A percentile compares a stretch with the other conserved stretches of the same genome.
Evolutionary conservation across 2,888 invertebrate genomes (phyloP).

Genomic region (Agrotis segetum): DNA sequence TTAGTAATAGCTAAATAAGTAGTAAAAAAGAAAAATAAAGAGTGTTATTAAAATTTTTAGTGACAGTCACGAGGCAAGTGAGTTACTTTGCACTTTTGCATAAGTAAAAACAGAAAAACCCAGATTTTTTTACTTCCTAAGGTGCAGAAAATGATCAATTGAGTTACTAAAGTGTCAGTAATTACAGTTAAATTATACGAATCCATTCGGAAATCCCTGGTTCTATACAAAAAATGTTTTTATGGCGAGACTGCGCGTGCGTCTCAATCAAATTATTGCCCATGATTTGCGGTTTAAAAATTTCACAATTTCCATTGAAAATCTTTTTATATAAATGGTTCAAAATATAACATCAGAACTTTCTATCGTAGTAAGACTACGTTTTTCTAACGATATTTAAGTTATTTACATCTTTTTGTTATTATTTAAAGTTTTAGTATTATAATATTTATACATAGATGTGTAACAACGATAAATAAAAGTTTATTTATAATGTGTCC

Average conservation of each 20-base stretch:
- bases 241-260: neutral
- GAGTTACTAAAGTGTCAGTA: conserved; percentile 12
- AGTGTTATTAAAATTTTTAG: neutral
- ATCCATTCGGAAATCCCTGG: conserved; percentile 33
- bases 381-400: too few relatives aligned
- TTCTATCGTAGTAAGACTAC: too few relatives aligned
- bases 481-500: conserved; percentile 29
- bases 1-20: neutral
- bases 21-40: too few relatives aligned
- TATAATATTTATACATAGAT: conserved; percentile 18
- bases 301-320: conserved; percentile 1
- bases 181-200: conserved; percentile 28
- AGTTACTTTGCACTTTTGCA: neutral
- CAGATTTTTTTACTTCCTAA: neutral
- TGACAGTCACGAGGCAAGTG: neutral
- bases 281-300: conserved; percentile 32
- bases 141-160: neutral
- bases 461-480: conserved; percentile 16
- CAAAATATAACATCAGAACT: too few relatives aligned
- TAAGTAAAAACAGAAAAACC: conserved; percentile 2
- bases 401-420: too few relatives aligned
- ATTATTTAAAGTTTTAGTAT: too few relatives aligned
- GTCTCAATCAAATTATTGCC: conserved; percentile 11
- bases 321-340: neutral
- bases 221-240: conserved; percentile 20